These are phyloP conservation scores for Siniperca knerii DNA, from an alignment of 2,113 vertebrate species.

Conservation along the genomic window DNA sequence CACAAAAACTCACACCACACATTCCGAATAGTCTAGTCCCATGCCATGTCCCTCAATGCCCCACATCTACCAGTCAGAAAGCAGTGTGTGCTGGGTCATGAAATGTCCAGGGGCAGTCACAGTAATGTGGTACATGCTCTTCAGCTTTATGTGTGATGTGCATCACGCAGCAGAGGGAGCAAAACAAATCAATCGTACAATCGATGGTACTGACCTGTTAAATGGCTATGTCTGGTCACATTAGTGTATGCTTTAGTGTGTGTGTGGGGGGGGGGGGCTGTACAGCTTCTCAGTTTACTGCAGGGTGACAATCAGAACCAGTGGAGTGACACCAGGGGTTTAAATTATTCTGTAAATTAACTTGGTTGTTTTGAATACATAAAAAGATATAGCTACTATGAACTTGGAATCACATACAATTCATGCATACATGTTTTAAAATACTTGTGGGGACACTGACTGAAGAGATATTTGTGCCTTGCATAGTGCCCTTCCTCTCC, in stretches of 20 bases:
- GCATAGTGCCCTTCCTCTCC: not conserved
- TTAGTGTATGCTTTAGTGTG: not conserved
- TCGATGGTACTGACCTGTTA: conserved; percentile 55
- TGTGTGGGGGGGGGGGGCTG: not conserved
- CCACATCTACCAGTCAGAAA: conserved; percentile 20
- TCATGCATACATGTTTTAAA: not conserved
- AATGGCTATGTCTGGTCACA: conserved; percentile 46
- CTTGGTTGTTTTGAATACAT: not conserved
- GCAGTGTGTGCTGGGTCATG: conserved; percentile 48
- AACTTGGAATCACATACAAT: not conserved
- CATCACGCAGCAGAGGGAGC: conserved; percentile 34
- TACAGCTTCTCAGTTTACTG: not conserved
- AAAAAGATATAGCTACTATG: not conserved
- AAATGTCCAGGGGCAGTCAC: conserved; percentile 43
- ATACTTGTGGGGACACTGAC: not conserved
- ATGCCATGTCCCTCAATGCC: not conserved
- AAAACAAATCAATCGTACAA: conserved; percentile 64
- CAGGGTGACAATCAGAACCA: conserved; percentile 31
- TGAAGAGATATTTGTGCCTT: not conserved
- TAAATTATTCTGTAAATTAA: conserved; percentile 1
- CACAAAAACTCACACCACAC: conserved; percentile 1
- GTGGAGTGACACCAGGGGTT: not conserved
- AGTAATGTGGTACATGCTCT: conserved; percentile 45
- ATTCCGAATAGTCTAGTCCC: conserved; percentile 4
- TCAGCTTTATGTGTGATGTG: conserved; percentile 36